Conservation (phyloP, 1,140 invertebrate genomes). For the Drosophila bifasciata region DNA sequence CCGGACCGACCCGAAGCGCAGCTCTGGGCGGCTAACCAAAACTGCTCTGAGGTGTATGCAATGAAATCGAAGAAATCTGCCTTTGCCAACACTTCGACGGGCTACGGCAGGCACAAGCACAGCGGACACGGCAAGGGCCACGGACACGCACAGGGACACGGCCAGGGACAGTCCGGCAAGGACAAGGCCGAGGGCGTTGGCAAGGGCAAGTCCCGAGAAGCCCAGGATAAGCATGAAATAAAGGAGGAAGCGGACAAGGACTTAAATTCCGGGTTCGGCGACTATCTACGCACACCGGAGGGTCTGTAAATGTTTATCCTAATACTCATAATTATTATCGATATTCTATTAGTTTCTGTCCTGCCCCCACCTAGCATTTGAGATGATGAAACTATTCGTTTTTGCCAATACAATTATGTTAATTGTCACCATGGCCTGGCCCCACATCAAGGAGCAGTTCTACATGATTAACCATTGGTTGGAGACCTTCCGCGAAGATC, state of each 20-base stretch:
- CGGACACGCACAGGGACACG: conserved; percentile 46
- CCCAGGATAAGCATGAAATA: conserved; percentile 30
- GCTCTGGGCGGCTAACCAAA: background rate
- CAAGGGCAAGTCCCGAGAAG: conserved; percentile 37
- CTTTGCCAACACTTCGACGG: conserved; percentile 75
- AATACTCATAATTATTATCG: background rate
- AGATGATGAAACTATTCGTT: conserved; percentile 83
- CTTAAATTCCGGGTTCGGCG: conserved; percentile 79
- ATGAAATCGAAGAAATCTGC: conserved; percentile 80
- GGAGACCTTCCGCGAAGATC: conserved; percentile 50
- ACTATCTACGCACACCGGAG: conserved; percentile 79
- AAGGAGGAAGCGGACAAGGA: conserved; percentile 72
- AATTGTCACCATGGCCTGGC: conserved; percentile 83
- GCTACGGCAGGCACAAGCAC: conserved; percentile 76
- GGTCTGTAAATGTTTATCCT: conserved; percentile 60
- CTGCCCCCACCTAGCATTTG: conserved; percentile 54
- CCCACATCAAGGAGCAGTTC: conserved; percentile 72
- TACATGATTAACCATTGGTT: conserved; percentile 73
- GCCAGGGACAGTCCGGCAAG: conserved; percentile 38
- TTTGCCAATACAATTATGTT: conserved; percentile 81
- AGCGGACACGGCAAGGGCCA: conserved; percentile 54
- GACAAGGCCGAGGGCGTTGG: conserved; percentile 37
- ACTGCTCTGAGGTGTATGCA: conserved; percentile 42
- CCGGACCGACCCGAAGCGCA: conserved; percentile 33
- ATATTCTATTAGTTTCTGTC: background rate